Evolutionary conservation across 2,797 vertebrate species (phyloP), one percentile per base, ranked within the genome.

Genomic region (Lates japonicus): DNA sequence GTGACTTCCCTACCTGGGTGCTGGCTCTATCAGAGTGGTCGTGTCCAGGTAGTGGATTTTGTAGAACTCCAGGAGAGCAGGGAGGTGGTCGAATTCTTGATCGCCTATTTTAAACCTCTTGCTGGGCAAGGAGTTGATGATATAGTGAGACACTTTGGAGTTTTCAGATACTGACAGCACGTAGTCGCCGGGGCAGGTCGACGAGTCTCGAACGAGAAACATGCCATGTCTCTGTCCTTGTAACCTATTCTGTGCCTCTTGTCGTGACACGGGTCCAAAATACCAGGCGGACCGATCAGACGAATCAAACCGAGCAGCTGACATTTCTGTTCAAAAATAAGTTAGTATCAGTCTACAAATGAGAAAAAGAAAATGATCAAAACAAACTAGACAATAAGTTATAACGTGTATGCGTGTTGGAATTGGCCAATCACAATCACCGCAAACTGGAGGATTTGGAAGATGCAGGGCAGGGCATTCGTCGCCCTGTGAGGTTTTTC

Each of bases 21-120:
- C 97, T 42, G 98, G 97, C 90, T 99, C 98, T 83, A 99, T 97
- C 57, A 99, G 95, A 39, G 98, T 99, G 84, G 98, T 99, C 70
- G 98, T 99, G 78, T 99, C 98, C 96, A 99, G 94, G 95, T 99
- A 99, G 94, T 99, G 98, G 93, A 98, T 98, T 94, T 99, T 99
- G 95, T 99, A 99, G 94, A 99, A 99, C 89, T 99, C 98, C 92
- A 99, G 95, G 75, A 99, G 96, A 10, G 97, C 97, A 0, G 98
- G 94, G 75, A 99, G 95, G 87, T 98, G 95, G 3, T 99, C 98
- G 66, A 99, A 99, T 87, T 99, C 98, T 83, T 99, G 98, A 84
- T 99, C 98, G 2, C 98, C 98, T 74, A 99, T 99, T 92, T 98
- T 99, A 82, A 98, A 99, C 94, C 96, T 97, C 90, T 97, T 97